Conservation (phyloP, 1,140 invertebrate genomes). For the Uloborus diversus region DNA sequence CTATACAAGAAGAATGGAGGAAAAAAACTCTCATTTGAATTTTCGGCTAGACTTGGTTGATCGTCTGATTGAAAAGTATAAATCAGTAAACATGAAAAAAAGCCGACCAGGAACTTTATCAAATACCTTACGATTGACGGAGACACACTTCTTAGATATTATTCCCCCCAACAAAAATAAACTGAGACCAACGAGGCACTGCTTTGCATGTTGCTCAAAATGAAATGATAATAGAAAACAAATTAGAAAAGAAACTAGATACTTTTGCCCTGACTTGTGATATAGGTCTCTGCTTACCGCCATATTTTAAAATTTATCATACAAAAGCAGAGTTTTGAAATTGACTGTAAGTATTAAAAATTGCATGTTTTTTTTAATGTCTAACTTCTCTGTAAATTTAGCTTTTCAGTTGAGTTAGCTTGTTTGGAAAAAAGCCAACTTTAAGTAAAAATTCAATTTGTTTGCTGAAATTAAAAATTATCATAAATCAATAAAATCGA, state of each 20-base stretch:
- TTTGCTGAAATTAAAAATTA: too few species aligned
- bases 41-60: background rate
- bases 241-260: conserved; percentile 40
- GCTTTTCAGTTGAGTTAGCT: too few species aligned
- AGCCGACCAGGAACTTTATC: background rate
- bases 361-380: too few species aligned
- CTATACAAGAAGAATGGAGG: background rate
- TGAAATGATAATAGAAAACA: background rate
- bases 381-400: too few species aligned
- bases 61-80: background rate
- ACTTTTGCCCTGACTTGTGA: conserved; percentile 36
- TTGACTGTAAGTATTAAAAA: too few species aligned
- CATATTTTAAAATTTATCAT: conserved; percentile 25
- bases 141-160: conserved; percentile 21
- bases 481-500: too few species aligned
- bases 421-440: too few species aligned
- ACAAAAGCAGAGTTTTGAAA: conserved; percentile 38
- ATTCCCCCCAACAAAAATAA: background rate
- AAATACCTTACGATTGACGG: background rate
- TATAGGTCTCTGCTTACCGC: conserved; percentile 18
- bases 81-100: background rate
- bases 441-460: too few species aligned
- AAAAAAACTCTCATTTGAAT: conserved; percentile 12
- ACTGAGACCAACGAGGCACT: conserved; percentile 10
- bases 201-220: conserved; percentile 22